Conservation (phyloP, 2,797 vertebrate species). For the Ambastaia sidthimunki region DNA sequence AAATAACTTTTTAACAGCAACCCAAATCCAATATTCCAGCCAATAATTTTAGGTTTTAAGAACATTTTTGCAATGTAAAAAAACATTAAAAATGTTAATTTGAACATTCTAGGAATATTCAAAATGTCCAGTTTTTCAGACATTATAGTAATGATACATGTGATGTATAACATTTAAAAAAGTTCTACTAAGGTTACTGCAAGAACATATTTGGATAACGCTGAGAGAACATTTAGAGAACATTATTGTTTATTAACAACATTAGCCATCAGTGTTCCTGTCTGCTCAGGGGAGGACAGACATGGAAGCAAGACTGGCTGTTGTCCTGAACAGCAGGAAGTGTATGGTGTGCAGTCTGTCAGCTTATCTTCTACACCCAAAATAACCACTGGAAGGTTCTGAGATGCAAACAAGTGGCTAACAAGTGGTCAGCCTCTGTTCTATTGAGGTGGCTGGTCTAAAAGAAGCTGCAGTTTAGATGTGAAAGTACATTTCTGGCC, state of each 20-base stretch:
- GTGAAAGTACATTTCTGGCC: neutral
- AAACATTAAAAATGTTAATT: too few species aligned
- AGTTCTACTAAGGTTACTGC: too few species aligned
- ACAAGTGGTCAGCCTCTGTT: conserved; percentile 30
- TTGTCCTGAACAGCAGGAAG: conserved; percentile 56
- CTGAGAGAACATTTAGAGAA: too few species aligned
- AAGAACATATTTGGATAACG: too few species aligned
- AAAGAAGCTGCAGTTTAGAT: neutral
- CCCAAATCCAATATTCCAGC: neutral
- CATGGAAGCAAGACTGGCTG: conserved; percentile 27
- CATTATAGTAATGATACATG: too few species aligned
- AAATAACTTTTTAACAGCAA: neutral
- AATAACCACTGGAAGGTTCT: conserved; percentile 64
- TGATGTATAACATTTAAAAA: too few species aligned
- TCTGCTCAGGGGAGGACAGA: neutral
- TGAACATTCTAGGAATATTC: too few species aligned
- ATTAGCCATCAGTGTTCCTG: neutral
- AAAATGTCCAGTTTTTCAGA: too few species aligned
- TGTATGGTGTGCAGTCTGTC: conserved; percentile 60
- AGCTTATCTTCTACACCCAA: conserved; percentile 65
- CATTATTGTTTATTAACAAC: too few species aligned
- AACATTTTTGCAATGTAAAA: too few species aligned
- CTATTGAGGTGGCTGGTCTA: conserved; percentile 6
- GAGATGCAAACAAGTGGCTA: conserved; percentile 49
- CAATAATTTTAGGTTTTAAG: too few species aligned